These are phyloP conservation scores for Prochilodus magdalenae DNA, from an alignment of 2,113 vertebrate species.

Conservation along the genomic window DNA sequence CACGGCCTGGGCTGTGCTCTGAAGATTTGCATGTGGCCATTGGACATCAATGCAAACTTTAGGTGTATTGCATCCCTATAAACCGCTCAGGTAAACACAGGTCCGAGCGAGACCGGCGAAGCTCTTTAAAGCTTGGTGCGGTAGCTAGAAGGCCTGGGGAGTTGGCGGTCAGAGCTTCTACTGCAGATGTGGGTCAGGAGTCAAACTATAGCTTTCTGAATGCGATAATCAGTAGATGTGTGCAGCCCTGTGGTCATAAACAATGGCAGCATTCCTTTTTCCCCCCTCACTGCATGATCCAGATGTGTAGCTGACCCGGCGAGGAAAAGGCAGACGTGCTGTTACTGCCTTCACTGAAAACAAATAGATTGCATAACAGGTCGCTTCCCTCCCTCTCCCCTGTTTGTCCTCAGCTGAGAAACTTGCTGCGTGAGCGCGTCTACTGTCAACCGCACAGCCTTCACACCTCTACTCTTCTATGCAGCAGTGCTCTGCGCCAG, in stretches of 20 bases:
- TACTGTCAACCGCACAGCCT: not conserved
- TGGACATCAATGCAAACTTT: conserved; percentile 13
- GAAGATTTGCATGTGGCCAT: not conserved
- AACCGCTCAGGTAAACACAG: not conserved
- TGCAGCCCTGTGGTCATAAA: not conserved
- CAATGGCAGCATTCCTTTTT: not conserved
- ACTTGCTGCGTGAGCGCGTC: not conserved
- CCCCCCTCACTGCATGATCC: not conserved
- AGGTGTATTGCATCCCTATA: not conserved
- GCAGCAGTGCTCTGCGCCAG: not conserved
- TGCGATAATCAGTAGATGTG: not conserved
- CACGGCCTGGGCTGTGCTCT: not conserved
- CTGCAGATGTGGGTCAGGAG: not conserved
- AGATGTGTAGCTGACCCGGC: not conserved
- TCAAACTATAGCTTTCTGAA: not conserved
- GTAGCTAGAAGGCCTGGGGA: not conserved
- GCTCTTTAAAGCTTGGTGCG: not conserved
- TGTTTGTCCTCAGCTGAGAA: not conserved
- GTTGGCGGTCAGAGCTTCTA: not conserved
- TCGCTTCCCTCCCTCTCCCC: not conserved
- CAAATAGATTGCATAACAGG: not conserved
- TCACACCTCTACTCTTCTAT: not conserved
- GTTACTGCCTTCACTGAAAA: not conserved
- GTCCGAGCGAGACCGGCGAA: too few species aligned
- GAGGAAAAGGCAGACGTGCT: not conserved